Conservation (phyloP, 2,797 vertebrate genomes). For the Tragelaphus eurycerus region DNA sequence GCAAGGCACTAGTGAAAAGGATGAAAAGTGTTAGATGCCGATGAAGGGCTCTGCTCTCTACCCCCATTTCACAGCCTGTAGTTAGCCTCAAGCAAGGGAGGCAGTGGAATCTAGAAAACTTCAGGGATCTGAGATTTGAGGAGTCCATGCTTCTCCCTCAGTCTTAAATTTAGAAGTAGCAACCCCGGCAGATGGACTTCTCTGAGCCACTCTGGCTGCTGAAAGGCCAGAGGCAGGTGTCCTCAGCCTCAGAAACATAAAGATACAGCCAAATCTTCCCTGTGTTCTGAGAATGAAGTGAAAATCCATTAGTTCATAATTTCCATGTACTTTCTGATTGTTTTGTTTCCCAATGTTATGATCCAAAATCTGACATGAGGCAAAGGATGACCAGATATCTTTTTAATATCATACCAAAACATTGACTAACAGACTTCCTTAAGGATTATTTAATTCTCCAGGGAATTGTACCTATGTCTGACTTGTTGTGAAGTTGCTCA, state of each 20-base stretch:
- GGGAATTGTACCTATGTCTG: background rate
- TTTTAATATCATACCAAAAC: background rate
- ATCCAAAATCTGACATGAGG: background rate
- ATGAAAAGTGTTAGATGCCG: background rate
- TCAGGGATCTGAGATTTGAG: background rate
- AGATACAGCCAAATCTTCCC: background rate
- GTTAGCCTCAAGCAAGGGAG: background rate
- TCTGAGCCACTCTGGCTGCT: background rate
- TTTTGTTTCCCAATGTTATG: background rate
- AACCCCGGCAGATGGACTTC: background rate
- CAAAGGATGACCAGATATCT: background rate
- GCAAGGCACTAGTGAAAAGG: background rate
- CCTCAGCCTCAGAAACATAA: background rate
- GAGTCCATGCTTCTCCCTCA: background rate
- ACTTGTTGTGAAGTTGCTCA: background rate
- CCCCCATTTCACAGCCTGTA: background rate
- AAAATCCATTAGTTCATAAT: background rate
- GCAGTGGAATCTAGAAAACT: background rate
- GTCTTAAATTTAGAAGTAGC: background rate
- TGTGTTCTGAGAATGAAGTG: background rate
- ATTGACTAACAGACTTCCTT: background rate
- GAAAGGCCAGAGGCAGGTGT: background rate
- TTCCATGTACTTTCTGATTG: background rate
- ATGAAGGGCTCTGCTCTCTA: background rate
- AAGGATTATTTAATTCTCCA: background rate